Evolutionary conservation across 2,888 invertebrate species (phyloP).

Genomic region (Pimpla rufipes): DNA sequence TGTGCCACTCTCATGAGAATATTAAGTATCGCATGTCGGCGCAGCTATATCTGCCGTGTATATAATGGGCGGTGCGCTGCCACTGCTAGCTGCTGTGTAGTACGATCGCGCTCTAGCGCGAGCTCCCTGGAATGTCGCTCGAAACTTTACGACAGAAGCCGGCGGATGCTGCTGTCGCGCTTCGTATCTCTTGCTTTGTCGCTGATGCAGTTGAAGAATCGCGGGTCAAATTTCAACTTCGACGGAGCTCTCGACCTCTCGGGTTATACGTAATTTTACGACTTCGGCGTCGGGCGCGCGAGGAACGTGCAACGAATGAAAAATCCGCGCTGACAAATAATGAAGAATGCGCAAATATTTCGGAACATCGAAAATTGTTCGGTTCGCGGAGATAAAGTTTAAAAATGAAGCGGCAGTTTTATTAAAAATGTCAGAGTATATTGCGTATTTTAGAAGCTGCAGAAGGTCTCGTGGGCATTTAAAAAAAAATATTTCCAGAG

Average conservation of each 20-base stretch:
- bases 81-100: neutral
- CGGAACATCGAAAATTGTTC: too few relatives aligned
- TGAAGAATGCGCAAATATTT: neutral
- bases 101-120: neutral
- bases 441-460: too few relatives aligned
- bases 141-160: conserved; percentile 32
- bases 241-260: neutral
- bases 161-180: neutral
- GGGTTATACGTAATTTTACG: conserved; percentile 10
- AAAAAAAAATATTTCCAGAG: too few relatives aligned
- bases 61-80: neutral
- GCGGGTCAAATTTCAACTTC: conserved; percentile 12
- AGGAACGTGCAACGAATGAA: too few relatives aligned
- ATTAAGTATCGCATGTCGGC: conserved; percentile 19
- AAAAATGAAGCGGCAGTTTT: too few relatives aligned
- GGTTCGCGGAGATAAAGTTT: too few relatives aligned
- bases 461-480: too few relatives aligned
- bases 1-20: conserved; percentile 8
- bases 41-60: neutral
- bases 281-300: neutral
- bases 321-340: neutral
- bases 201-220: neutral
- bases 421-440: too few relatives aligned
- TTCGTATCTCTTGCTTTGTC: neutral
- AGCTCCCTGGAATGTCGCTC: neutral